Evolutionary conservation across 1,140 invertebrate genomes (phyloP).

Genomic region (Lithobius niger): DNA sequence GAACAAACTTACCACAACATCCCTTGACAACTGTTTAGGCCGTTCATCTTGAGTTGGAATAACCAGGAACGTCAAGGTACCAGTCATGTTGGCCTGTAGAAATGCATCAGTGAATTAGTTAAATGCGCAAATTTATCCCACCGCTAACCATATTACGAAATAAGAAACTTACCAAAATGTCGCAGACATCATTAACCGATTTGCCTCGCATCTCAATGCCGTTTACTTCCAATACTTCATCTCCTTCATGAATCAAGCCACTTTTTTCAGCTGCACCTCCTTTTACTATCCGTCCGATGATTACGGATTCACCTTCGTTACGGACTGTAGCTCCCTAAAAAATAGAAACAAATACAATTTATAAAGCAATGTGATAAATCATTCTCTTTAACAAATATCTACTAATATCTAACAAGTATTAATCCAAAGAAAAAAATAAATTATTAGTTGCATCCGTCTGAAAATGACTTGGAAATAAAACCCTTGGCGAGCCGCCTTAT

Average conservation of each 20-base stretch:
- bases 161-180: conserved; percentile 50
- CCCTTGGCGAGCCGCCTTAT: too few species aligned
- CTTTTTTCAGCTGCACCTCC: conserved; percentile 92
- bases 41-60: conserved; percentile 43
- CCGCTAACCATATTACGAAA: too few species aligned
- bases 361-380: background rate
- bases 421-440: too few species aligned
- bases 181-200: conserved; percentile 94
- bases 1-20: conserved; percentile 34
- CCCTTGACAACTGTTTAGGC: conserved; percentile 12
- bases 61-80: conserved; percentile 81
- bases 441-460: too few species aligned
- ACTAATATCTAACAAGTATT: too few species aligned
- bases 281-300: conserved; percentile 86
- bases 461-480: too few species aligned
- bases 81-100: conserved; percentile 71
- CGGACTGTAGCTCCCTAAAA: conserved; percentile 77
- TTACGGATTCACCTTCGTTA: conserved; percentile 83
- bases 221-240: conserved; percentile 94
- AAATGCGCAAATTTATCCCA: background rate
- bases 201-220: conserved; percentile 90
- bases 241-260: conserved; percentile 84
- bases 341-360: background rate
- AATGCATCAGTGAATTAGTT: background rate
- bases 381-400: too few species aligned